Base-by-base conservation (phyloP, 2,888 invertebrate genomes). In the Timema cristinae region DNA sequence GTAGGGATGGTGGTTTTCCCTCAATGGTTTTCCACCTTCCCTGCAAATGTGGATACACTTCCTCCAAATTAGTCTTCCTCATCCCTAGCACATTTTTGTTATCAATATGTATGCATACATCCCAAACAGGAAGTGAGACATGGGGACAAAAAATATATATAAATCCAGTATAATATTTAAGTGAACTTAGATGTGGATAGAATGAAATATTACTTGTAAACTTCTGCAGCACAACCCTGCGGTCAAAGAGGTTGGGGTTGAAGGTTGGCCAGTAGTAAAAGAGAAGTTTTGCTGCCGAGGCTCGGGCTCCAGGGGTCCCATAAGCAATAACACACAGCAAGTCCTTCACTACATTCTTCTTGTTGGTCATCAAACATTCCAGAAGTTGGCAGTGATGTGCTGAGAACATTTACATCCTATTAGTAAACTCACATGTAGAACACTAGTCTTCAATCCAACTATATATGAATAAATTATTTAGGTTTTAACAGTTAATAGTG, bases 251-350 rank as follows among this genome's bases (percentile, higher is more conserved):
- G 79, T 94, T 93, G 48, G 97, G 93, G 83, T 98, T 97, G 79
- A 98, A 93, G 6, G 97, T 94, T 6, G 99, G 99, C 98, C 98
- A 99, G 83, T 99, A 99, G 85, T 98, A 97, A 84, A 99, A 98
- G 68, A 99, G 87, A 56, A 99, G 86, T 84, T 98, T 97, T 70
- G 97, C 97, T 1, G 98, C 98, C 0, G 97, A 95, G n/a, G 95
- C 90, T 69, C 97, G 85, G 0, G 98, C 94, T 69, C 93, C 91
- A 75, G 94, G 91, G 0, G 98, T 97, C 66, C 99, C 99, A 83
- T 98, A 95, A 11, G 98, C 98, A 76, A 98, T 93, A 51, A 98
- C 97, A 81, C 95, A 94, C 51, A 99, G 86, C 73, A 99, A 88
- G 82, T 99, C 98, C 83, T 94, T 94, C 66, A 95, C 91, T 11